These are phyloP conservation scores for Actinopyga echinites DNA, from an alignment of 53 echinoderm and acorn worm genomes.

Conservation along the genomic window DNA sequence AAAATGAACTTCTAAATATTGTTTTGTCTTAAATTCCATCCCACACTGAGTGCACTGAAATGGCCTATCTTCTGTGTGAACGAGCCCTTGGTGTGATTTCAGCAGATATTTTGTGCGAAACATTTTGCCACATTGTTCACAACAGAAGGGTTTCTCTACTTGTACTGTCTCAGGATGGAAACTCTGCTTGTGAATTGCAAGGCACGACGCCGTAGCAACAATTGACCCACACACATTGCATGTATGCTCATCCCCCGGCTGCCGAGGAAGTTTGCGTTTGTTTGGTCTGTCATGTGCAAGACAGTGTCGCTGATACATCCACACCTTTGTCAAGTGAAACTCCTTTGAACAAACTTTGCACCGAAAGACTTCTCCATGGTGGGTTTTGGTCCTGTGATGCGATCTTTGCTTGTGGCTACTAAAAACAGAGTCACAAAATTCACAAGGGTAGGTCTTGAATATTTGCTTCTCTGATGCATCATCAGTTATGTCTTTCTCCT, in stretches of 20 bases:
- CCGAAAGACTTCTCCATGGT: neutral
- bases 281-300: neutral
- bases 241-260: neutral
- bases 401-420: neutral
- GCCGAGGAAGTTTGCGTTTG: neutral
- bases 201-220: slow-evolving; percentile 3
- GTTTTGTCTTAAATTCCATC: neutral
- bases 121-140: slow-evolving; percentile 56
- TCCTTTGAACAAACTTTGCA: slow-evolving; percentile 9
- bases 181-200: slow-evolving; percentile 23
- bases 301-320: slow-evolving; percentile 14
- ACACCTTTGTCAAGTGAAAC: neutral
- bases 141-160: slow-evolving; percentile 30
- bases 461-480: neutral
- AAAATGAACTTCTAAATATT: slow-evolving; percentile 13
- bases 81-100: slow-evolving; percentile 31
- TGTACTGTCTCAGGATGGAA: slow-evolving; percentile 23
- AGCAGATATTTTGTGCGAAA: slow-evolving; percentile 57
- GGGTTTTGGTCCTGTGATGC: neutral
- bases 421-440: slow-evolving; percentile 20
- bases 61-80: slow-evolving; percentile 22
- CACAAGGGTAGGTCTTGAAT: neutral
- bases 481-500: neutral
- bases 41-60: slow-evolving; percentile 11
- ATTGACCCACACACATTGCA: slow-evolving; percentile 11